Evolutionary conservation across 2,888 invertebrate genomes (phyloP), one percentile per base, ranked within the genome.

Genomic region (Sphecodes monilicornis): DNA sequence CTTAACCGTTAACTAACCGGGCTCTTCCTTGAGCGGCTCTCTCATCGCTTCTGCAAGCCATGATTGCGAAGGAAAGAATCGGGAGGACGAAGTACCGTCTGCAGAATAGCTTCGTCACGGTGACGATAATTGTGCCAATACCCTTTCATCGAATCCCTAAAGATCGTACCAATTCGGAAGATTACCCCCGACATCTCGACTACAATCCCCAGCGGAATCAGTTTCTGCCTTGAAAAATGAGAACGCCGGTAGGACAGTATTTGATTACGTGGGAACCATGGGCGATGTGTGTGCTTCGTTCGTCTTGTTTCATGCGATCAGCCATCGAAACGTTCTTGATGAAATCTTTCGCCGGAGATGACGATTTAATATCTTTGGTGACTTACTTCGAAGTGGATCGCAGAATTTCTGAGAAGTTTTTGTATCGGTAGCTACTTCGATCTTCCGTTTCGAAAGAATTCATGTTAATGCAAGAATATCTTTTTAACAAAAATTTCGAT

Each of bases 61-160:
- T 76, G 80, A 86, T 86, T 84, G 80, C 73, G 69, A 32, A 36
- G 43, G 54, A 73, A 78, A 50, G 77, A 78, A 76, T 82, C 80
- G 68, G 43, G 80, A 74, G 82, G 70, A 70, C 69, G 80, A 80
- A 69, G 73, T 78, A 82, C 76, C 81, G 81, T 82, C 82, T 57
- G 66, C 69, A 75, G 74, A 85, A 87, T 87, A 80, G 82, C 80
- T 80, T 71, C 80, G 78, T 82, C 82, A 82, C 76, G 85, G 87
- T 68, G 78, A 80, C 82, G 78, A 80, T 87, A 87, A 87, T 87
- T 87, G 85, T 78, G 76, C 85, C 87, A 82, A 87, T 85, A 87
- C 80, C 78, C 80, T 80, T 80, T 83, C 69, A 66, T 79, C 76
- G 80, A 74, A 76, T 88, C 85, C 82, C 80, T 81, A 85, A 87